A percentile compares a stretch with the other conserved stretches of the same genome.
Conservation (phyloP, 2,113 vertebrate genomes). For the Coryphaenoides rupestris region DNA sequence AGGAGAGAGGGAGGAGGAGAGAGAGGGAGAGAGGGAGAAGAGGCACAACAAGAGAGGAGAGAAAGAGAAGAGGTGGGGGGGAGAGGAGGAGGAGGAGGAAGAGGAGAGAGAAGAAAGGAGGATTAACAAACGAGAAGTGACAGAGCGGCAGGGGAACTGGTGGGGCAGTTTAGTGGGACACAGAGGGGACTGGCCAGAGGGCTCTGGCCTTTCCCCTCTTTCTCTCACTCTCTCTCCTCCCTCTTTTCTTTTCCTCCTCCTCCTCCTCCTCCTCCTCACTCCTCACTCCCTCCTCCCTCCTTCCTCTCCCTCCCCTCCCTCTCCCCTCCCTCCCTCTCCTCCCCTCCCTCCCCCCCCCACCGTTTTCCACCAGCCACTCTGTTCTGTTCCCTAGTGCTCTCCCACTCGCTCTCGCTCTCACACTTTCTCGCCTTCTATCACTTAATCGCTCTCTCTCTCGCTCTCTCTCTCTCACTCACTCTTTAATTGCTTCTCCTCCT, state of each 20-base stretch:
- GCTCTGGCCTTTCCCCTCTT: slow-evolving; percentile 58
- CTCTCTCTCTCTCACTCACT: neutral
- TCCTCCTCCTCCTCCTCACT: neutral
- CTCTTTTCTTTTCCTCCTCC: slow-evolving; percentile 17
- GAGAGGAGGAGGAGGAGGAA: slow-evolving; percentile 43
- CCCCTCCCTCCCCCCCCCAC: neutral
- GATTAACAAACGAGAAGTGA: slow-evolving; percentile 65
- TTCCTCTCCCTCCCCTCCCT: too few relatives aligned
- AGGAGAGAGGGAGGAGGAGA: too few relatives aligned
- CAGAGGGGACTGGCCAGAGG: slow-evolving; percentile 63
- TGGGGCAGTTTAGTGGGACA: slow-evolving; percentile 60
- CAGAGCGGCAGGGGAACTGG: slow-evolving; percentile 64
- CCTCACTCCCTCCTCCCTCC: neutral
- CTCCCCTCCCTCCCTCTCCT: too few relatives aligned
- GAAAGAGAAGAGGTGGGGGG: slow-evolving; percentile 53
- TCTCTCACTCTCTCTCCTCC: slow-evolving; percentile 46
- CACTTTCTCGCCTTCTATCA: neutral
- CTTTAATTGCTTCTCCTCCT: neutral
- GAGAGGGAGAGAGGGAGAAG: too few relatives aligned
- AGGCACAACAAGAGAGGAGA: slow-evolving; percentile 64
- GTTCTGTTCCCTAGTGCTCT: slow-evolving; percentile 34
- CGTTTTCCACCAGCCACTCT: neutral
- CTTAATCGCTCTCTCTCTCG: neutral
- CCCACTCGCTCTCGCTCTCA: slow-evolving; percentile 33
- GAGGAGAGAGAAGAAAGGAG: slow-evolving; percentile 44